Percentiles rank a stretch among this genome's conserved stretches.
Evolutionary conservation across 2,888 invertebrate species (phyloP).

Genomic region (Coenonympha glycerion): DNA sequence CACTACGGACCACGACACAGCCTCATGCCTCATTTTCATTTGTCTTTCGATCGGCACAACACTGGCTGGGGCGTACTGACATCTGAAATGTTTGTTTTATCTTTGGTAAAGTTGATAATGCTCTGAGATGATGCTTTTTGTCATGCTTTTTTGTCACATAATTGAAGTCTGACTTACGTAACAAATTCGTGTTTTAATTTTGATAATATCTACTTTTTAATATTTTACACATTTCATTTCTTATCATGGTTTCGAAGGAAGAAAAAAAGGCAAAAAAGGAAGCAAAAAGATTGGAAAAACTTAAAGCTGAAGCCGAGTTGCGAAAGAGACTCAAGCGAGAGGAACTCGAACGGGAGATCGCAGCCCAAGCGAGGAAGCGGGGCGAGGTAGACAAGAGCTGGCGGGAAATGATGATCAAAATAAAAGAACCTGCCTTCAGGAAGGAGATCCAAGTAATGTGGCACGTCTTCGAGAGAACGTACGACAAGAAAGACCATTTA

Average conservation of each 20-base stretch:
- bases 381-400: constrained; percentile 53
- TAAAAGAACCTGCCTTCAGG: constrained; percentile 60
- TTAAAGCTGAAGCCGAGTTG: constrained; percentile 42
- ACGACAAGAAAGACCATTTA: constrained; percentile 76
- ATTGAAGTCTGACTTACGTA: not conserved
- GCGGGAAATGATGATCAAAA: constrained; percentile 57
- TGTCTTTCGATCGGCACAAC: no score
- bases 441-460: constrained; percentile 62
- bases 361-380: constrained; percentile 45
- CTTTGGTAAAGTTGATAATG: no score
- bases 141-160: no score
- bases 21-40: no score
- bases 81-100: no score
- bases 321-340: constrained; percentile 47
- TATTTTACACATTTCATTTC: not conserved
- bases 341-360: constrained; percentile 55
- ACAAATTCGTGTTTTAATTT: not conserved
- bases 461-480: constrained; percentile 70
- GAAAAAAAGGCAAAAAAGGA: constrained; percentile 59
- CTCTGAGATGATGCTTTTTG: no score
- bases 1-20: no score
- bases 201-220: not conserved
- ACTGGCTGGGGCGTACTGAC: no score
- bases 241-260: constrained; percentile 54
- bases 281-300: constrained; percentile 51